Base-by-base conservation (phyloP, 2,888 invertebrate species). In the Parnassius glacialis region DNA sequence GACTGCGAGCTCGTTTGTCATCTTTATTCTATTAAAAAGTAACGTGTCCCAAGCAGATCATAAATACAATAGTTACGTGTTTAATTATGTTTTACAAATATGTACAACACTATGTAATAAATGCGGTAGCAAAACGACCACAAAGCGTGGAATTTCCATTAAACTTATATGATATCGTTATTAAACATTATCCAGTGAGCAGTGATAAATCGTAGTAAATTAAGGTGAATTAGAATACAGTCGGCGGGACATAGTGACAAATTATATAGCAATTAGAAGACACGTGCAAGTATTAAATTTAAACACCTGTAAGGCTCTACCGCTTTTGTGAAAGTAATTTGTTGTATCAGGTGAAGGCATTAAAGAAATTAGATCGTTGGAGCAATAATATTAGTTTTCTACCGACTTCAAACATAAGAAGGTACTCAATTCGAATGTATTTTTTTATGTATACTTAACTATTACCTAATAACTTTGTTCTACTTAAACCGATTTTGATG, bases 211-310 rank as follows among this genome's bases (percentile, higher is more conserved):
- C 59, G 61, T 44, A 51, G 48, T 25, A 67, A 67, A 64, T 61
- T 58, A 51, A 64, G 57, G 43, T 54, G 57, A 61, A 61, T 64
- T 68, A 60, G 64, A 61, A 61, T 61, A 65, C 16, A 59, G 64
- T 54, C 51, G 12, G 62, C 66, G 65, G 67, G 50, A 63, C 63
- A 63, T 62, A 61, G 65, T 70, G 72, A 73, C 73, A 73, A 74
- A 74, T 74, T 67, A 69, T 68, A 63, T 64, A 67, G 68, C 74
- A 77, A 75, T 77, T 77, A 75, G 61, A 73, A 72, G 72, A 76
- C 70, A 70, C 73, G 70, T 71, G 68, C 68, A 68, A 65, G 69
- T 68, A 71, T 76, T 71, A 71, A 73, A 73, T 70, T 74, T 68
- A 72, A 76, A 71, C 64, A 68, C 66, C 66, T 60, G 70, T 1